Conservation (phyloP, 2,797 vertebrate genomes). For the Betta splendens region DNA sequence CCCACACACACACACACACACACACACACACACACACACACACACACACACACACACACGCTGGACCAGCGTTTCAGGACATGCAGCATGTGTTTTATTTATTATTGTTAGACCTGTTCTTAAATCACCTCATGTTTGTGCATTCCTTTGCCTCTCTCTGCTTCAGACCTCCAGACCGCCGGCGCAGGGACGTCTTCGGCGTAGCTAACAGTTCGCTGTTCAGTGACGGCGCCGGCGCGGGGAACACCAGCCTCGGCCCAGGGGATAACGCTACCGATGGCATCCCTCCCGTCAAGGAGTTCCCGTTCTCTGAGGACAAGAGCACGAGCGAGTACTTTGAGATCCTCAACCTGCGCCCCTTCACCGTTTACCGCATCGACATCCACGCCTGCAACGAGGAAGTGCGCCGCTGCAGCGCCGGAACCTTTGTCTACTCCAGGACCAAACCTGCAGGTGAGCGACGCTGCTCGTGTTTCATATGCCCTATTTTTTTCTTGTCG, state of each 20-base stretch:
- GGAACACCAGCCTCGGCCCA: conserved; percentile 71
- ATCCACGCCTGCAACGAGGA: conserved; percentile 97
- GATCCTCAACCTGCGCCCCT: conserved; percentile 89
- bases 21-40: too few relatives aligned
- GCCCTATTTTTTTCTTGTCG: neutral
- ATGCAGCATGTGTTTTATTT: conserved; percentile 5
- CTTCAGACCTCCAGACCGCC: conserved; percentile 85
- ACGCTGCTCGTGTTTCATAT: neutral
- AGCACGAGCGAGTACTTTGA: conserved; percentile 87
- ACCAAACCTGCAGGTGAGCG: conserved; percentile 93
- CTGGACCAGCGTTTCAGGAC: conserved; percentile 35
- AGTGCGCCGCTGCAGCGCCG: conserved; percentile 91
- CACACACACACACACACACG: neutral
- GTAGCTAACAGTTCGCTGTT: conserved; percentile 84
- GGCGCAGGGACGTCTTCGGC: conserved; percentile 87
- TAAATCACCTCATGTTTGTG: conserved; percentile 18
- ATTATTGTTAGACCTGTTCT: conserved; percentile 8
- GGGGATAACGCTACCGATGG: conserved; percentile 85
- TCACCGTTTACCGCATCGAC: conserved; percentile 96
- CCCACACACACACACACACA: conserved; percentile 9
- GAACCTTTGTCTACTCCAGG: conserved; percentile 93
- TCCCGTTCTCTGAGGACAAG: conserved; percentile 87
- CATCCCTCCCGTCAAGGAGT: conserved; percentile 84
- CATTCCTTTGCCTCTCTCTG: conserved; percentile 1
- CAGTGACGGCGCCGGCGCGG: conserved; percentile 47